These are phyloP conservation scores for Thaumetopoea pityocampa DNA, from an alignment of 1,140 invertebrate genomes.

Conservation along the genomic window DNA sequence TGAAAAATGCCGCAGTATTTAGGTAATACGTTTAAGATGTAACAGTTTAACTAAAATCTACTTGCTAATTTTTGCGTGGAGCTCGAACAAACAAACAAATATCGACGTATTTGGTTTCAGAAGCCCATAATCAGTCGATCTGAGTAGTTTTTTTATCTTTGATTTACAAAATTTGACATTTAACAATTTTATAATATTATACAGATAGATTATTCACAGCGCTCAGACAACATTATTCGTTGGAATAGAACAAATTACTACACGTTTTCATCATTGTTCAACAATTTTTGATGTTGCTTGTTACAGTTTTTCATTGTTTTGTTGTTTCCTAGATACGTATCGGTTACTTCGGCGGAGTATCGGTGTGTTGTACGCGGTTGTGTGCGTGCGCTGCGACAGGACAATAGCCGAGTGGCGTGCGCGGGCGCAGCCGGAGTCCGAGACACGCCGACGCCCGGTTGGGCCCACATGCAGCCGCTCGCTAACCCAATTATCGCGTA, in stretches of 20 bases:
- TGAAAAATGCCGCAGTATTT: too few species aligned
- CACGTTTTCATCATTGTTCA: background rate
- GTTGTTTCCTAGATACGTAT: background rate
- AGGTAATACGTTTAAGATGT: too few species aligned
- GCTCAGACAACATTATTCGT: background rate
- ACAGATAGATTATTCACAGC: constrained; percentile 2
- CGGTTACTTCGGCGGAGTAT: background rate
- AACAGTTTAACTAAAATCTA: too few species aligned
- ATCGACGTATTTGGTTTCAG: too few species aligned
- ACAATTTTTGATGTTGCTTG: background rate
- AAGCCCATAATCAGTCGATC: too few species aligned
- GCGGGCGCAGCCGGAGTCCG: constrained; percentile 23
- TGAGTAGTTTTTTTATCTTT: too few species aligned
- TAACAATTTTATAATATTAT: too few species aligned
- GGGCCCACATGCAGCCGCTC: constrained; percentile 63
- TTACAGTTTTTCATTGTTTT: background rate
- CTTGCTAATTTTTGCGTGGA: too few species aligned
- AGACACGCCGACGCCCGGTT: constrained; percentile 68
- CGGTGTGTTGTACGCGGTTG: constrained; percentile 15
- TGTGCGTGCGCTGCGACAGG: constrained; percentile 15
- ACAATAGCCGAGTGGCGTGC: constrained; percentile 27
- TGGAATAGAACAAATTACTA: background rate
- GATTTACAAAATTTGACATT: too few species aligned
- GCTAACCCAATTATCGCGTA: constrained; percentile 74
- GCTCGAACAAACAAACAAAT: too few species aligned